Evolutionary conservation across 2,888 invertebrate genomes (phyloP).

Genomic region (Catocala nupta): DNA sequence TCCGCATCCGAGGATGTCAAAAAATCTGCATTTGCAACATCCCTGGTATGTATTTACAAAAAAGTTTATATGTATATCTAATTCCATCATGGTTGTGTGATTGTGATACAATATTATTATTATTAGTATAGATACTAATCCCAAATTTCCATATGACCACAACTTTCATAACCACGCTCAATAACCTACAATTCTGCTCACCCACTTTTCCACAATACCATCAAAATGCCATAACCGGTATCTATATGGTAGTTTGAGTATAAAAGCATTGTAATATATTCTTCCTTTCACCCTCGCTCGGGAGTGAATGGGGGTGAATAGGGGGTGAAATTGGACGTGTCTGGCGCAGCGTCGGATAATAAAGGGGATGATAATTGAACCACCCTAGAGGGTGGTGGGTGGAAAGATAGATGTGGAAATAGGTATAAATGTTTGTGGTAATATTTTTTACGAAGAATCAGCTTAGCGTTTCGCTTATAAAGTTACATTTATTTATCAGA

Average conservation of each 20-base stretch:
- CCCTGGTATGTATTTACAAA: too few relatives aligned
- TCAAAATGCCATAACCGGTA: slow-evolving; percentile 4
- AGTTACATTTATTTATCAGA: too few relatives aligned
- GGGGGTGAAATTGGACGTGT: slow-evolving; percentile 54
- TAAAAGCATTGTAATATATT: slow-evolving; percentile 45
- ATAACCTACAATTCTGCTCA: background rate
- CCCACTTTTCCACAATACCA: background rate
- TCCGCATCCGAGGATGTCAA: too few relatives aligned
- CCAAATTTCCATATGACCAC: too few relatives aligned
- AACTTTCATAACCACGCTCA: background rate
- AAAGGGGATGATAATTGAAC: slow-evolving; percentile 51
- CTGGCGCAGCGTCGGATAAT: slow-evolving; percentile 46
- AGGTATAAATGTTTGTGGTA: slow-evolving; percentile 28
- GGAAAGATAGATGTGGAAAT: slow-evolving; percentile 16
- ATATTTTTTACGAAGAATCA: too few relatives aligned
- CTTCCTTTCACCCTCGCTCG: slow-evolving; percentile 21
- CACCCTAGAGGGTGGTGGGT: slow-evolving; percentile 24
- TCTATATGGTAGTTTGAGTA: slow-evolving; percentile 18
- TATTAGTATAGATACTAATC: too few relatives aligned
- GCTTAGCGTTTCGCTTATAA: too few relatives aligned
- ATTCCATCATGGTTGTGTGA: too few relatives aligned
- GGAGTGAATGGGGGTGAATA: slow-evolving; percentile 14
- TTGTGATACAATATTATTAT: too few relatives aligned
- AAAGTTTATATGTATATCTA: too few relatives aligned
- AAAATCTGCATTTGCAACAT: too few relatives aligned